phyloP scores from a whole-genome alignment of 2,888 invertebrate genomes.

The Diabrotica balteata region DNA sequence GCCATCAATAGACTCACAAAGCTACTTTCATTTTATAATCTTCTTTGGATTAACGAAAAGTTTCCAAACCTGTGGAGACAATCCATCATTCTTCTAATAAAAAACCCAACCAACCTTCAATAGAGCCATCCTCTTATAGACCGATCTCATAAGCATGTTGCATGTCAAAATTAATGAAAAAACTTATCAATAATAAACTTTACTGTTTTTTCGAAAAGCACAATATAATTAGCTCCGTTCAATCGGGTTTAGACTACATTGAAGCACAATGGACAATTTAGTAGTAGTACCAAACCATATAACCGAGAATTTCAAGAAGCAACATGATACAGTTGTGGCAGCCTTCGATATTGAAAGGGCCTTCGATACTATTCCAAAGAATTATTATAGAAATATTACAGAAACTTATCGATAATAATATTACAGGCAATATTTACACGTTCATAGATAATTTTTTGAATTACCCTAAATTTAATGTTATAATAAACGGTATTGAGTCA shows the following conservation, averaged over 20 bases:
- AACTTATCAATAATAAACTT: background rate
- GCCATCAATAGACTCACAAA: background rate
- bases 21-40: background rate
- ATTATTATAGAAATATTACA: background rate
- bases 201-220: background rate
- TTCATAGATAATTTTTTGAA: constrained; percentile 1
- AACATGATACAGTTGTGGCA: constrained; percentile 2
- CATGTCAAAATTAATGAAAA: background rate
- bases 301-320: background rate
- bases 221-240: background rate
- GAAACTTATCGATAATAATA: background rate
- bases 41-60: background rate
- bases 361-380: background rate
- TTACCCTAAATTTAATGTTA: background rate
- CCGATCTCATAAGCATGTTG: background rate
- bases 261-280: background rate
- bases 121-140: background rate
- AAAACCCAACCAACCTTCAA: background rate
- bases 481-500: background rate
- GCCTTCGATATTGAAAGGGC: constrained; percentile 3
- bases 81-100: background rate
- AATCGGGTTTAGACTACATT: background rate
- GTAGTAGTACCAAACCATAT: background rate
- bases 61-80: background rate
- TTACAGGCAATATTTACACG: constrained; percentile 1